Percentiles rank a stretch among this genome's conserved stretches.
These are phyloP conservation scores for Azorinus chamasolen DNA, from an alignment of 2,888 invertebrate species.

Conservation along the genomic window DNA sequence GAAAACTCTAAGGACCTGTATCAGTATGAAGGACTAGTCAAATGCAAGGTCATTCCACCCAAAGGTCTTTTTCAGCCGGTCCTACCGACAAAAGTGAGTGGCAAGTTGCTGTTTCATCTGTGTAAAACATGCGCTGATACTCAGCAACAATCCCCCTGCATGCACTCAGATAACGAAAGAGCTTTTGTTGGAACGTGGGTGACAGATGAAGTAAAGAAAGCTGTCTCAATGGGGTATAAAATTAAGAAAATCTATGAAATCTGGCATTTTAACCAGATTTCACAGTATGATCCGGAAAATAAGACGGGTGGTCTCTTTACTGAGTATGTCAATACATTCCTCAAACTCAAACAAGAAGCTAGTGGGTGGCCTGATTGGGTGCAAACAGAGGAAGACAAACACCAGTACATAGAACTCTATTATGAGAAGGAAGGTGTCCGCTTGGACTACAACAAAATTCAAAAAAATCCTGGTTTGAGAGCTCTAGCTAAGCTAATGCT, in stretches of 20 bases:
- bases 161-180: constrained; percentile 34
- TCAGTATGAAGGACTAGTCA: too few relatives aligned
- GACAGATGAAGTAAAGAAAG: constrained; percentile 44
- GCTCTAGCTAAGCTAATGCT: too few relatives aligned
- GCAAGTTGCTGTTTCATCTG: constrained; percentile 82
- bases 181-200: too few relatives aligned
- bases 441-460: too few relatives aligned
- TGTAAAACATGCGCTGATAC: constrained; percentile 73
- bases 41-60: constrained; percentile 62
- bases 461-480: too few relatives aligned
- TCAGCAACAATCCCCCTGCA: constrained; percentile 13
- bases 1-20: constrained; percentile 66
- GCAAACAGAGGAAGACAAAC: constrained; percentile 57
- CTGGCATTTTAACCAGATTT: constrained; percentile 41
- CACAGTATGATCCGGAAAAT: constrained; percentile 31
- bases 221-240: constrained; percentile 29
- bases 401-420: constrained; percentile 64
- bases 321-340: constrained; percentile 77
- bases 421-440: too few relatives aligned
- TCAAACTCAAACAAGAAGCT: constrained; percentile 74
- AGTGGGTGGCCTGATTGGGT: constrained; percentile 70
- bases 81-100: constrained; percentile 74
- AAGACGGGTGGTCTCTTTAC: constrained; percentile 56
- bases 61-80: constrained; percentile 78
- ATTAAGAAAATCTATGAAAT: constrained; percentile 37